Percentiles rank a stretch among this genome's conserved stretches.
Conservation (phyloP, 2,797 vertebrate genomes). For the Serranus cabrilla region DNA sequence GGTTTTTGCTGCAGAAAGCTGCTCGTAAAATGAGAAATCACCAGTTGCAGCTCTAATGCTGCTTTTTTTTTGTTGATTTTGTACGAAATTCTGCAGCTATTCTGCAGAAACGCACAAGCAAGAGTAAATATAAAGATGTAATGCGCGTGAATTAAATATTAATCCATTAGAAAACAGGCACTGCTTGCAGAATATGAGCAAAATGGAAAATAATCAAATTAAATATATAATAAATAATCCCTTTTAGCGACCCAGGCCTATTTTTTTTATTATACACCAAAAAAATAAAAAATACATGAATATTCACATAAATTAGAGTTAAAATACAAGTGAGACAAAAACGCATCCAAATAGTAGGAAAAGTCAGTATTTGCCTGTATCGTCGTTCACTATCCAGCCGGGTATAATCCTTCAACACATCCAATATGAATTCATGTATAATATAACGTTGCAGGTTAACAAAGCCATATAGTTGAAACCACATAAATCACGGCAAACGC, state of each 20-base stretch:
- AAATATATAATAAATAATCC: slow-evolving; percentile 2
- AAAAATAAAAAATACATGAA: background rate
- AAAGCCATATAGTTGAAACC: slow-evolving; percentile 86
- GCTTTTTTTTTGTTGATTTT: background rate
- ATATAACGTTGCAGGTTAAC: slow-evolving; percentile 81
- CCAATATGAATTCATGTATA: slow-evolving; percentile 70
- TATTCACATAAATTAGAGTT: background rate
- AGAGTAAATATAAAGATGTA: background rate
- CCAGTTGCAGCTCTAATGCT: background rate
- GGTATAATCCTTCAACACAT: slow-evolving; percentile 51
- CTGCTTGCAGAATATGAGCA: background rate
- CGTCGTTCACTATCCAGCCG: slow-evolving; percentile 27
- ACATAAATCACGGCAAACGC: slow-evolving; percentile 90
- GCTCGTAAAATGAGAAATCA: background rate
- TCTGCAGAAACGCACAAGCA: background rate
- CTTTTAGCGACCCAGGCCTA: slow-evolving; percentile 1
- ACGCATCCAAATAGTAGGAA: slow-evolving; percentile 36
- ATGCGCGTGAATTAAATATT: background rate
- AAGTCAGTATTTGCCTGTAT: slow-evolving; percentile 48
- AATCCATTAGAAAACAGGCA: background rate
- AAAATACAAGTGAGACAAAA: slow-evolving; percentile 1
- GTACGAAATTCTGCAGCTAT: slow-evolving; percentile 2
- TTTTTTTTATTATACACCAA: background rate
- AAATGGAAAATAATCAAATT: slow-evolving; percentile 8
- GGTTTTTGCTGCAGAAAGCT: background rate